Evolutionary conservation across 2,888 invertebrate genomes (phyloP).

Genomic region (Acronicta aceris): DNA sequence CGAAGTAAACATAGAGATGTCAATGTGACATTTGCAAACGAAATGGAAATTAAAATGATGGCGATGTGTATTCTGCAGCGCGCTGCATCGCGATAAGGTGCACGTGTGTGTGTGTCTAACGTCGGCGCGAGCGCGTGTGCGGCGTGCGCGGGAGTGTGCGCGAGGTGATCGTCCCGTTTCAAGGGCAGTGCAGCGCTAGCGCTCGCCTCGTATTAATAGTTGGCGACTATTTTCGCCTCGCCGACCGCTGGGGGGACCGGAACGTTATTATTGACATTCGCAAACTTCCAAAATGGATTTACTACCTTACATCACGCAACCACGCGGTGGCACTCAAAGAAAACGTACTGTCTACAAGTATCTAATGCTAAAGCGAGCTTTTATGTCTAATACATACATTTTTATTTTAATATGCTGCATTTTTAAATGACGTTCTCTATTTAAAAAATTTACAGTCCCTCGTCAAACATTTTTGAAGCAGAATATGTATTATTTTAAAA

Average conservation of each 20-base stretch:
- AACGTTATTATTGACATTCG: conserved; percentile 88
- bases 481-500: conserved; percentile 16
- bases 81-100: conserved; percentile 77
- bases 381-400: conserved; percentile 3
- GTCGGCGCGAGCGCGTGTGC: conserved; percentile 54
- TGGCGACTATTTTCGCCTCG: conserved; percentile 87
- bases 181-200: conserved; percentile 88
- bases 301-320: conserved; percentile 71
- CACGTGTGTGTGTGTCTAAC: conserved; percentile 61
- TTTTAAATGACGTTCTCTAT: background rate
- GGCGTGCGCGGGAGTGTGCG: conserved; percentile 76
- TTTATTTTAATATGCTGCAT: conserved; percentile 3
- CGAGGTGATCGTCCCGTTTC: conserved; percentile 88
- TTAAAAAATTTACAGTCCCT: conserved; percentile 4
- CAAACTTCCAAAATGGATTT: conserved; percentile 78
- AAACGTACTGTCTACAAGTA: conserved; percentile 28
- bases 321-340: conserved; percentile 42
- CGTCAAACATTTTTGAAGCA: conserved; percentile 10
- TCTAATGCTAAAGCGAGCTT: background rate
- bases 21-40: conserved; percentile 80
- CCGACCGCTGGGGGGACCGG: conserved; percentile 81
- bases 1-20: conserved; percentile 66
- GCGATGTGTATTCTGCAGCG: conserved; percentile 79
- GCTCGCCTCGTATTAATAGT: conserved; percentile 86
- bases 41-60: conserved; percentile 85